A percentile compares a stretch with the other conserved stretches of the same genome.
These are phyloP conservation scores for Spodoptera littoralis DNA, from an alignment of 2,888 invertebrate genomes.

Conservation along the genomic window DNA sequence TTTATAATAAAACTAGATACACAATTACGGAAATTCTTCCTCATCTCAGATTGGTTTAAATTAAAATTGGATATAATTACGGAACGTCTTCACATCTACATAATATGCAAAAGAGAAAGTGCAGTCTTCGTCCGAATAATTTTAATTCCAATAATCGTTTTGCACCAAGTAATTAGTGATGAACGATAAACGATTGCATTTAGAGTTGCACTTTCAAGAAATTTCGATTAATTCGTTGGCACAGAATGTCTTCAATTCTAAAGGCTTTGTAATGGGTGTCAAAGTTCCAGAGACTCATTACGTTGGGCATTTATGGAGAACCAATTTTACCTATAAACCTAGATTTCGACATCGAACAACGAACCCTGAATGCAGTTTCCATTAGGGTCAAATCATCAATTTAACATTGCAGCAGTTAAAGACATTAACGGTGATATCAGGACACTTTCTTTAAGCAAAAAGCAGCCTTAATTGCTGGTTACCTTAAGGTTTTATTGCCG, in stretches of 20 bases:
- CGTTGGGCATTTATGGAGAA: conserved; percentile 3
- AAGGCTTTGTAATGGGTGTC: conserved; percentile 9
- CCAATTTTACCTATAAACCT: conserved; percentile 23
- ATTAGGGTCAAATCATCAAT: conserved; percentile 34
- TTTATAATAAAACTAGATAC: conserved; percentile 32
- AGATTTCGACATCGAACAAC: conserved; percentile 29
- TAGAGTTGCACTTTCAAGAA: neutral
- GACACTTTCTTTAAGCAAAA: conserved; percentile 49
- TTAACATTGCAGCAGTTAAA: conserved; percentile 24
- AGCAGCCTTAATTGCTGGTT: conserved; percentile 36
- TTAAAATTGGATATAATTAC: conserved; percentile 41
- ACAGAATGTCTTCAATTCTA: no score
- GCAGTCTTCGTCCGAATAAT: conserved; percentile 9
- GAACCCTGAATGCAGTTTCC: conserved; percentile 10
- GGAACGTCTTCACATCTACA: conserved; percentile 23
- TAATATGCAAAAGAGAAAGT: conserved; percentile 41
- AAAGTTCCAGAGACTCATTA: conserved; percentile 30
- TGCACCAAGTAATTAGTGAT: conserved; percentile 5
- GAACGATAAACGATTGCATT: conserved; percentile 1
- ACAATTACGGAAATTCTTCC: conserved; percentile 24
- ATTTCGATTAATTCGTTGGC: conserved; percentile 3
- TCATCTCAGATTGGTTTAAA: conserved; percentile 43
- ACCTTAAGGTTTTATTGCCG: conserved; percentile 19
- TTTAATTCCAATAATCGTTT: conserved; percentile 30
- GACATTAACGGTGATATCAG: conserved; percentile 18